Evolutionary conservation across 2,113 vertebrate genomes (phyloP).

Genomic region (Zapus hudsonius): DNA sequence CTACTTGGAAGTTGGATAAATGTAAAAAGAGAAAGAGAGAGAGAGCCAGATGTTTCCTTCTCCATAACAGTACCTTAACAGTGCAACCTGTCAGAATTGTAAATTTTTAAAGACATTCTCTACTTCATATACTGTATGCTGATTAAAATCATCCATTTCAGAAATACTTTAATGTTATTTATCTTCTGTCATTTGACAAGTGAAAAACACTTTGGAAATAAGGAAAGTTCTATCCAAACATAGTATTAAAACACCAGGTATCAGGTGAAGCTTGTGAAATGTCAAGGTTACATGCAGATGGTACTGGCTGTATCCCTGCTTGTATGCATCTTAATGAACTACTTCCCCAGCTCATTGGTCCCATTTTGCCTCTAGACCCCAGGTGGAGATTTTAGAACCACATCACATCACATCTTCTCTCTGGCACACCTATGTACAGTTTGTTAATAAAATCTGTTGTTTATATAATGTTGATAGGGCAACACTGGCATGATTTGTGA

Average conservation of each 20-base stretch:
- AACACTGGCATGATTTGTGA: background rate
- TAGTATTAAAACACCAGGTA: background rate
- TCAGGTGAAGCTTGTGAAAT: background rate
- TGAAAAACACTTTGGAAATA: conserved; percentile 2
- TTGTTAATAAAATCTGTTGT: conserved; percentile 10
- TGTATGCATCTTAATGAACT: background rate
- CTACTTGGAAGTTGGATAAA: conserved; percentile 51
- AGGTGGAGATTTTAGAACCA: background rate
- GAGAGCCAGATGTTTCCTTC: conserved; percentile 67
- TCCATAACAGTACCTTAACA: conserved; percentile 75
- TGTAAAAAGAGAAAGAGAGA: conserved; percentile 78
- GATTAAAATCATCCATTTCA: conserved; percentile 83
- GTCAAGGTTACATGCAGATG: background rate
- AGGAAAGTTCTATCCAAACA: conserved; percentile 4
- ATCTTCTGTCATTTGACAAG: conserved; percentile 55
- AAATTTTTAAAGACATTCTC: conserved; percentile 85
- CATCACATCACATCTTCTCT: background rate
- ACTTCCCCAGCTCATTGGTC: background rate
- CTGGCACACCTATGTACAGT: background rate
- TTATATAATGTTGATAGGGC: background rate
- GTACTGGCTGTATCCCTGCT: background rate
- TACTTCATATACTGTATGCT: conserved; percentile 84
- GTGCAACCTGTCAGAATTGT: conserved; percentile 79
- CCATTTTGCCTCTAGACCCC: background rate
- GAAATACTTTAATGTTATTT: conserved; percentile 75